These are phyloP conservation scores for Brachymystax lenok DNA, from an alignment of 2,797 vertebrate genomes.

Conservation along the genomic window DNA sequence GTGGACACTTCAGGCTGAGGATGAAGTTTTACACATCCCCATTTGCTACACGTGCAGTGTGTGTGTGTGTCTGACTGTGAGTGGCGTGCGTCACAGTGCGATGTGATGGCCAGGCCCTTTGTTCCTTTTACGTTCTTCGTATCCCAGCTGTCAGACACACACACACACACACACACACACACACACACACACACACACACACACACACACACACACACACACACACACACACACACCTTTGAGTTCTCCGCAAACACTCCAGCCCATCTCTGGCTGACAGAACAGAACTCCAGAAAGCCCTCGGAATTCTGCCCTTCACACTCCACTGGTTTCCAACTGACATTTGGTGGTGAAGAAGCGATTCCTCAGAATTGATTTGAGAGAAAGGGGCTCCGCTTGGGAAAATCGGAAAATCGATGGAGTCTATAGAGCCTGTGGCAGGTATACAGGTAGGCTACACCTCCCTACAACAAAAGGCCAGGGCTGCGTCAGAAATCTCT, in stretches of 20 bases:
- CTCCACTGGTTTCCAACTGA: slow-evolving; percentile 46
- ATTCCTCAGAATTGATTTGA: slow-evolving; percentile 58
- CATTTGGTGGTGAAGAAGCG: slow-evolving; percentile 58
- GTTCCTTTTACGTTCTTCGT: background rate
- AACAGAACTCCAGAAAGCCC: slow-evolving; percentile 30
- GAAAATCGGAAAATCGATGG: slow-evolving; percentile 58
- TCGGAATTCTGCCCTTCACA: slow-evolving; percentile 46
- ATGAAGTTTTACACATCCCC: too few species aligned
- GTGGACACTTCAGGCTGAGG: too few species aligned
- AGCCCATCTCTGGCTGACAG: slow-evolving; percentile 30
- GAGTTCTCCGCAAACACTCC: slow-evolving; percentile 14
- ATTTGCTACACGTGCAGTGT: background rate
- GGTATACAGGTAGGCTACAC: slow-evolving; percentile 42
- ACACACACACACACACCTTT: background rate
- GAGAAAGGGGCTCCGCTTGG: slow-evolving; percentile 28
- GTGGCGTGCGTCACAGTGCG: background rate
- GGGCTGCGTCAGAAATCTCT: background rate
- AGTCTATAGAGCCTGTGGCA: slow-evolving; percentile 30
- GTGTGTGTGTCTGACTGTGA: background rate
- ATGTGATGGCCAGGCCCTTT: slow-evolving; percentile 15
- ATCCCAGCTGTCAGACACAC: slow-evolving; percentile 20
- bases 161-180: too few species aligned
- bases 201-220: background rate
- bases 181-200: slow-evolving; percentile 5
- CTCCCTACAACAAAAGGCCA: slow-evolving; percentile 50